Conservation (phyloP, 1,140 invertebrate genomes). For the Pentalonia nigronervosa region DNA sequence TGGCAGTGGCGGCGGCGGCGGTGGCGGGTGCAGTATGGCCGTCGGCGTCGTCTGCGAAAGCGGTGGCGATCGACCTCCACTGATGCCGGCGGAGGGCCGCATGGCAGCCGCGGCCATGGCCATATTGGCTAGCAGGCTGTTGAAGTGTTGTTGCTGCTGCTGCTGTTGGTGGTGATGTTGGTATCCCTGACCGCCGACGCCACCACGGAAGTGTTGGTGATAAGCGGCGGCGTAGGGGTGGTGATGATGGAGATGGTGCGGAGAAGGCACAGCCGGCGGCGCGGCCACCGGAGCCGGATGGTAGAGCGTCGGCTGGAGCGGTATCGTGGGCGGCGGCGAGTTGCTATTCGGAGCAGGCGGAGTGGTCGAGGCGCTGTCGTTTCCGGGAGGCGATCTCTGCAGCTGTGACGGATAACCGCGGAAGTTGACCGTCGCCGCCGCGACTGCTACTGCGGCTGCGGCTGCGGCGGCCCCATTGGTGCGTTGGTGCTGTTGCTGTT, state of each 20-base stretch:
- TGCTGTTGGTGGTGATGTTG: constrained; percentile 44
- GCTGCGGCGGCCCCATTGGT: background rate
- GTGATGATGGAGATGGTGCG: background rate
- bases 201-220: background rate
- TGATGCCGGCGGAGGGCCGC: background rate
- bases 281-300: background rate
- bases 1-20: constrained; percentile 72
- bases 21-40: constrained; percentile 73
- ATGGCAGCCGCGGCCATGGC: constrained; percentile 49
- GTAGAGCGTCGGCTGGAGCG: constrained; percentile 27
- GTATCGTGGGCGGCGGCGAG: background rate
- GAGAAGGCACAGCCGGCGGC: no score
- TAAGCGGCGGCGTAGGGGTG: constrained; percentile 36
- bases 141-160: constrained; percentile 47
- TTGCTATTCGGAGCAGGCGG: background rate
- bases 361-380: background rate
- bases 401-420: background rate
- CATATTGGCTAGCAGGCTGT: constrained; percentile 46
- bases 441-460: background rate
- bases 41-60: constrained; percentile 65
- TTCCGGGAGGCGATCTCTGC: background rate
- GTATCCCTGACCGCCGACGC: background rate
- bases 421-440: background rate
- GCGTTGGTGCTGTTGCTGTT: constrained; percentile 21
- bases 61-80: background rate